A percentile compares a stretch with the other conserved stretches of the same genome.
Conservation (phyloP, 2,113 vertebrate genomes). For the Zonotrichia leucophrys region DNA sequence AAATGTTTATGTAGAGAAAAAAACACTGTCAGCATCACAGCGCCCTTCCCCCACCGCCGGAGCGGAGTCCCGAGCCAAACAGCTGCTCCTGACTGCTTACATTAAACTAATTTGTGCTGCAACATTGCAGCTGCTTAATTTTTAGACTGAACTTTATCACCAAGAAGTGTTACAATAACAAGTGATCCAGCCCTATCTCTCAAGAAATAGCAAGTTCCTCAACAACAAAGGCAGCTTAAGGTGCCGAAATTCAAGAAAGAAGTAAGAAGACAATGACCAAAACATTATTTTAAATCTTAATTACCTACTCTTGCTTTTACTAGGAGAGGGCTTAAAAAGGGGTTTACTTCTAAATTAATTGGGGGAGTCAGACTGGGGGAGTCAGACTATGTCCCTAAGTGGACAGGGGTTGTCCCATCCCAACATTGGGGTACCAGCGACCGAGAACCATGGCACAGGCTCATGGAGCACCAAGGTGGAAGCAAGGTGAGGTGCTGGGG, state of each 20-base stretch:
- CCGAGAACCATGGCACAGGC: accelerated
- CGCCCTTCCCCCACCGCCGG: slow-evolving; percentile 77
- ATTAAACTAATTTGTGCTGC: slow-evolving; percentile 88
- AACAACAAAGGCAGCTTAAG: slow-evolving; percentile 66
- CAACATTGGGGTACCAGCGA: accelerated
- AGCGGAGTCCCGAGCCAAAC: slow-evolving; percentile 80
- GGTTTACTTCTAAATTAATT: slow-evolving; percentile 20
- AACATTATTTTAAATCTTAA: slow-evolving; percentile 27
- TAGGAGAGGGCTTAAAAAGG: slow-evolving; percentile 32
- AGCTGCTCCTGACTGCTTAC: slow-evolving; percentile 87
- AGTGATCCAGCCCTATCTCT: slow-evolving; percentile 73
- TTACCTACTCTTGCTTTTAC: slow-evolving; percentile 10
- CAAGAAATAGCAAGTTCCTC: slow-evolving; percentile 74
- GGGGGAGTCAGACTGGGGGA: not conserved
- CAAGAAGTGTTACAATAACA: slow-evolving; percentile 84
- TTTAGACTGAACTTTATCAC: slow-evolving; percentile 83
- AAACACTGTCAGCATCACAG: slow-evolving; percentile 78
- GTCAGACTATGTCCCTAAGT: not conserved
- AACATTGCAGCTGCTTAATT: slow-evolving; percentile 86
- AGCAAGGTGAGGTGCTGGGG: not conserved
- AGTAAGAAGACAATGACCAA: slow-evolving; percentile 24
- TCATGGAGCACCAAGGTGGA: not conserved
- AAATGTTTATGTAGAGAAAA: slow-evolving; percentile 87
- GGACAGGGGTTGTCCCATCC: not conserved
- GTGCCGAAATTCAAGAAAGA: slow-evolving; percentile 33